Percentiles rank a stretch among this genome's conserved stretches.
Evolutionary conservation across 2,113 vertebrate species (phyloP).

Genomic region (Oxygymnocypris stewartii): DNA sequence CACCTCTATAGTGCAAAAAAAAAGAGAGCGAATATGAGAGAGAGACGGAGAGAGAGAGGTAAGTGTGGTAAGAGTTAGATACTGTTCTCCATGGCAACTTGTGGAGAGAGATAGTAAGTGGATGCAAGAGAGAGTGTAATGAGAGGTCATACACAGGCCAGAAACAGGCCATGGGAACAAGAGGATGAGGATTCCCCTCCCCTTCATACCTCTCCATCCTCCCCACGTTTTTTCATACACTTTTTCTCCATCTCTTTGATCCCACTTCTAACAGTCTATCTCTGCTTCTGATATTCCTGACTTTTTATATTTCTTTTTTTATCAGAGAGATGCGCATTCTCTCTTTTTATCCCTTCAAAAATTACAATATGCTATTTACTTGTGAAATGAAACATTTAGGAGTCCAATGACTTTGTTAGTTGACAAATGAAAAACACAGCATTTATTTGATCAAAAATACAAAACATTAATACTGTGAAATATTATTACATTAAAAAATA

Average conservation of each 20-base stretch:
- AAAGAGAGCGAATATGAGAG: slow-evolving; percentile 24
- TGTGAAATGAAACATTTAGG: neutral
- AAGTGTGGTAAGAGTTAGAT: slow-evolving; percentile 9
- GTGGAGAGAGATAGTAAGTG: slow-evolving; percentile 48
- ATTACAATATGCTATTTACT: neutral
- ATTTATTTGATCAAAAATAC: no score
- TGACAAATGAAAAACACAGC: neutral
- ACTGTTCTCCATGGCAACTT: slow-evolving; percentile 54
- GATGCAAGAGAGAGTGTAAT: slow-evolving; percentile 52
- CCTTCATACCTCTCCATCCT: neutral
- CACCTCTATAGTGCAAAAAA: slow-evolving; percentile 32
- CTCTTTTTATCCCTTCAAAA: neutral
- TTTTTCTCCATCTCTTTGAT: slow-evolving; percentile 56
- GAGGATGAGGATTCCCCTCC: slow-evolving; percentile 21
- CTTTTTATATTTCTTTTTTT: neutral
- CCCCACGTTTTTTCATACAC: slow-evolving; percentile 54
- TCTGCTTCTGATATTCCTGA: neutral
- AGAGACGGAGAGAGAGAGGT: slow-evolving; percentile 4
- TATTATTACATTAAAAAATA: no score
- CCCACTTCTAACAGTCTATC: slow-evolving; percentile 27
- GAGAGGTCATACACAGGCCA: slow-evolving; percentile 56
- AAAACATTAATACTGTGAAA: no score
- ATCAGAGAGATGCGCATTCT: neutral
- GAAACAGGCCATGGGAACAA: slow-evolving; percentile 44
- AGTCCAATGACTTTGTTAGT: neutral